These are phyloP conservation scores for Shinisaurus crocodilurus DNA, from an alignment of 2,113 vertebrate genomes.

Conservation along the genomic window DNA sequence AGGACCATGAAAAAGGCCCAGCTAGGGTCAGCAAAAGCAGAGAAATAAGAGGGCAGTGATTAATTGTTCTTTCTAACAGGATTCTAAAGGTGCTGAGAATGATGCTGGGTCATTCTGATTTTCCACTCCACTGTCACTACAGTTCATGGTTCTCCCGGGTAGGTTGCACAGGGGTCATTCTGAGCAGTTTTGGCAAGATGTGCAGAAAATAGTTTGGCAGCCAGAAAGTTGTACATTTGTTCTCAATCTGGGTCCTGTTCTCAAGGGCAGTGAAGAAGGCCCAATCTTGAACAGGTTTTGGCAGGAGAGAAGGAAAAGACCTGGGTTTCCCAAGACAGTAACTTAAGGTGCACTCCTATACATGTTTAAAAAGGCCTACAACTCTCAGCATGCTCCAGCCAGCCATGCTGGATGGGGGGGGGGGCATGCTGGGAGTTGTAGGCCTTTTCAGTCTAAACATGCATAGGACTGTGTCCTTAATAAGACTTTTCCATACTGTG, in stretches of 20 bases:
- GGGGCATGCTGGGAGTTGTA: too few species aligned
- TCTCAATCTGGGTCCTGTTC: not conserved
- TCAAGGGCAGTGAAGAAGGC: constrained; percentile 33
- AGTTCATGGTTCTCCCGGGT: constrained; percentile 37
- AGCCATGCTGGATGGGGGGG: too few species aligned
- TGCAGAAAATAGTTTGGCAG: constrained; percentile 22
- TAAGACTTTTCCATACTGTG: not conserved
- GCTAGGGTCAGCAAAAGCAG: not conserved
- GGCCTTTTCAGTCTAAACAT: too few species aligned
- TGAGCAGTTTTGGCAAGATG: constrained; percentile 23
- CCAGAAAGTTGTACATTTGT: not conserved
- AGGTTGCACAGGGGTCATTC: constrained; percentile 6
- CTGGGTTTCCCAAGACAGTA: not conserved
- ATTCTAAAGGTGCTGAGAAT: constrained; percentile 37
- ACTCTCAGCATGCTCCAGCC: too few species aligned
- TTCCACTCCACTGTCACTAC: constrained; percentile 41
- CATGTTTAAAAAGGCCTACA: too few species aligned
- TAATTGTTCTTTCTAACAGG: constrained; percentile 32
- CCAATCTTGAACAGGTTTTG: not conserved
- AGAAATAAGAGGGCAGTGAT: constrained; percentile 10
- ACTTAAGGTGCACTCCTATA: too few species aligned
- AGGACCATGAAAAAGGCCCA: constrained; percentile 1
- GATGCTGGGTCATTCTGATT: constrained; percentile 28
- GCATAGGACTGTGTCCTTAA: too few species aligned
- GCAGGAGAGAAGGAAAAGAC: not conserved